Base-by-base conservation (phyloP, 2,888 invertebrate genomes). In the Merodon equestris region DNA sequence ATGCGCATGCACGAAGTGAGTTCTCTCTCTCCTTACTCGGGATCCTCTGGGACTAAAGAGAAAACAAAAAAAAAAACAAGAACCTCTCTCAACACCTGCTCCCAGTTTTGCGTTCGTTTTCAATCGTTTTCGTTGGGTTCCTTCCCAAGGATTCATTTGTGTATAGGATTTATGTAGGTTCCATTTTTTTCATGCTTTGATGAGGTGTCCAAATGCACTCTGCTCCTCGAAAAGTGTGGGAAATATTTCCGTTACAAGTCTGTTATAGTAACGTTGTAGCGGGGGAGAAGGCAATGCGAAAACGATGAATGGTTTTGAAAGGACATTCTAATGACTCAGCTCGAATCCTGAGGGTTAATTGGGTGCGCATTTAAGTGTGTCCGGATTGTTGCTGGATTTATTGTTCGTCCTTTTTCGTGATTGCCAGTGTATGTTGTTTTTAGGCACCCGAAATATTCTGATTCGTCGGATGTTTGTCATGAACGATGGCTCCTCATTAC, bases 1-100 rank as follows among this genome's bases (percentile, higher is more conserved):
- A 70, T 79, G 79, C 79, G 79, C 79, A 79, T 79, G 79, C 79
- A 79, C 79, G 79, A 66, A 70, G 68, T 60, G 56, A 79, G 79
- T 73, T 64, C 44, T 13, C 44, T 51, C 53, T 58, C 63, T 53
- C 51, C 17, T 18, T 40, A 34, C 45, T 58, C 58, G n/a, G n/a
- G n/a, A n/a, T n/a, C n/a, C n/a, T n/a, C n/a, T n/a, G n/a, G n/a
- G n/a, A n/a, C n/a, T n/a, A n/a, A n/a, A n/a, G n/a, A n/a, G n/a
- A n/a, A n/a, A n/a, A n/a, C n/a, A n/a, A n/a, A n/a, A n/a, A n/a
- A n/a, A n/a, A n/a, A n/a, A n/a, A n/a, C n/a, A n/a, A n/a, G n/a
- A n/a, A n/a, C 57, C 47, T 57, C 45, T 63, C 58, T 17, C 50
- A 64, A 53, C 68, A 79, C 74, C 79, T 79, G 79, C 79, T 64